Percentiles rank a stretch among this genome's conserved stretches.
phyloP scores from a whole-genome alignment of 2,888 invertebrate genomes.

The Cerceris rybyensis region DNA sequence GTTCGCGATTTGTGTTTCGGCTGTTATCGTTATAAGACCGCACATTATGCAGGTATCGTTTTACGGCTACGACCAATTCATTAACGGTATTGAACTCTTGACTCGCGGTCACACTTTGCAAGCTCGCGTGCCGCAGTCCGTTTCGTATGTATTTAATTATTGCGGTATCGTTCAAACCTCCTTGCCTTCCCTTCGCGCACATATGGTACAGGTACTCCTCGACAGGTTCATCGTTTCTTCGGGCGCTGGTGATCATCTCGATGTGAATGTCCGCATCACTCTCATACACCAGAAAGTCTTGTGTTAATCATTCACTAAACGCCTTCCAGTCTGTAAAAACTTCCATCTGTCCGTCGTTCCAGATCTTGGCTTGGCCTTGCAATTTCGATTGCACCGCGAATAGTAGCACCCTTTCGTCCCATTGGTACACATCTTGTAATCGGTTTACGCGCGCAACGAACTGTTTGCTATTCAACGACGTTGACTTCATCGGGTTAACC shows the following conservation, averaged over 20 bases:
- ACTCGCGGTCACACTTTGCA: background rate
- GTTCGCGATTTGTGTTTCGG: background rate
- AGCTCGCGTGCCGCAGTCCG: background rate
- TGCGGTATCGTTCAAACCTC: background rate
- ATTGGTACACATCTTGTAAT: slow-evolving; percentile 1
- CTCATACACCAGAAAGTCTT: background rate
- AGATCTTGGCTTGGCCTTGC: background rate
- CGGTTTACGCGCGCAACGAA: slow-evolving; percentile 1
- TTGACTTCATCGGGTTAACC: background rate
- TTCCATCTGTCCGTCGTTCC: background rate
- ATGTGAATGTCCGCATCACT: background rate
- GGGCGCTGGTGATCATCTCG: background rate
- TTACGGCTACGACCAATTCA: background rate
- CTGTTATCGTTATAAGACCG: background rate
- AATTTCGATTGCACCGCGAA: slow-evolving; percentile 6
- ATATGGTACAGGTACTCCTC: background rate
- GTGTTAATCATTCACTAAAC: background rate
- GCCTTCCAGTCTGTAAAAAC: background rate
- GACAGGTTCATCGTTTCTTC: background rate
- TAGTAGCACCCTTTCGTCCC: background rate
- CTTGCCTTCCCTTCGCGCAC: background rate
- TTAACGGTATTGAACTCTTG: background rate
- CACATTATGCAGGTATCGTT: background rate
- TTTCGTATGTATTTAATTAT: background rate
- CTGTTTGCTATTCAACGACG: slow-evolving; percentile 1